Conservation (phyloP, 1,140 invertebrate species). For the Megathymus violae region DNA sequence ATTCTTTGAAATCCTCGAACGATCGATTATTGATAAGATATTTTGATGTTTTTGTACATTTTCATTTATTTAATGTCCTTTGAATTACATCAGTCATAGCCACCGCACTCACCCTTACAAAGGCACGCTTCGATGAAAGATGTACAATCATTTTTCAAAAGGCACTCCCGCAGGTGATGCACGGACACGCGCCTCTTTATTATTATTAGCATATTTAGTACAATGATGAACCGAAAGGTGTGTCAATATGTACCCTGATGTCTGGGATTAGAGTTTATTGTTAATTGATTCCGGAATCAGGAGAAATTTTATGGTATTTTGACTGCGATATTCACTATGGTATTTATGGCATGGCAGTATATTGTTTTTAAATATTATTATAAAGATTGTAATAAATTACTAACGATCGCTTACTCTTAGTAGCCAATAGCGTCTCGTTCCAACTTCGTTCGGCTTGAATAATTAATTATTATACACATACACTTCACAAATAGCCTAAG, state of each 20-base stretch:
- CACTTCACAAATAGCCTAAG: too few species aligned
- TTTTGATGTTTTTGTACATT: too few species aligned
- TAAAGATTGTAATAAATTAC: too few species aligned
- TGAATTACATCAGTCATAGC: not conserved
- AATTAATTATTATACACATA: too few species aligned
- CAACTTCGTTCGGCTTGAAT: too few species aligned
- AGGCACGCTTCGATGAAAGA: conserved; percentile 30
- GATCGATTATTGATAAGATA: too few species aligned
- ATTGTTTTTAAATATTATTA: not conserved
- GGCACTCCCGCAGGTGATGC: conserved; percentile 29
- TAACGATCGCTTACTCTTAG: too few species aligned
- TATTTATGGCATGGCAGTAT: too few species aligned
- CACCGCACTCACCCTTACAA: conserved; percentile 1
- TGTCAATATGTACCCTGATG: not conserved
- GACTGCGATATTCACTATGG: not conserved
- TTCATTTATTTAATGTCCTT: not conserved
- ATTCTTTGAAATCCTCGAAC: too few species aligned
- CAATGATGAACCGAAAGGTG: not conserved
- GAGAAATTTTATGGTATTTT: not conserved
- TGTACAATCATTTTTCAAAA: conserved; percentile 35
- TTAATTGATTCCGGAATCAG: not conserved
- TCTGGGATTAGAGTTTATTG: not conserved
- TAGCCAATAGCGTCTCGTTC: too few species aligned
- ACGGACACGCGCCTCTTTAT: conserved; percentile 26
- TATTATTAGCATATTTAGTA: conserved; percentile 21